phyloP scores from a whole-genome alignment of 2,113 vertebrate species.

The Rostratula benghalensis region DNA sequence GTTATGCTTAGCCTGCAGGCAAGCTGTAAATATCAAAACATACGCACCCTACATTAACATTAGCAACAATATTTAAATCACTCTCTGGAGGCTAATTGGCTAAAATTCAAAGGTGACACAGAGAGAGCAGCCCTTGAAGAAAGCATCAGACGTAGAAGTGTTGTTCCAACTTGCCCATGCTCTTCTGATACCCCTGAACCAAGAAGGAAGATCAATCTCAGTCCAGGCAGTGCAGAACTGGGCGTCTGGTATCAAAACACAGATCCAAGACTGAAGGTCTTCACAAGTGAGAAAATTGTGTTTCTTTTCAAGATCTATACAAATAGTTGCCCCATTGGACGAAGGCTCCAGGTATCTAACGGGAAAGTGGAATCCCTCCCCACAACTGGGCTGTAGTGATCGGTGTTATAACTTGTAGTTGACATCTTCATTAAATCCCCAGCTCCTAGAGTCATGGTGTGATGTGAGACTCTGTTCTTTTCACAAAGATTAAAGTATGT shows the following conservation, averaged over 20 bases:
- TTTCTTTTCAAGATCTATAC: background rate
- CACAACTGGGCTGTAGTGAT: background rate
- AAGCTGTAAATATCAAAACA: background rate
- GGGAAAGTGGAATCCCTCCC: background rate
- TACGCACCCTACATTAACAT: background rate
- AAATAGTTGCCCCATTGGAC: background rate
- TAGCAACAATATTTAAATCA: constrained; percentile 16
- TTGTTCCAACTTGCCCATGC: constrained; percentile 3
- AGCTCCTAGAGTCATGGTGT: background rate
- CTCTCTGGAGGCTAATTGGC: constrained; percentile 28
- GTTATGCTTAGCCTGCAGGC: background rate
- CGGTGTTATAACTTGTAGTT: background rate
- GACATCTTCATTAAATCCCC: background rate
- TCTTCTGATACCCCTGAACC: background rate
- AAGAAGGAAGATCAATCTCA: background rate
- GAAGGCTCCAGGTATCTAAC: background rate
- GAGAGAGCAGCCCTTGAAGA: constrained; percentile 15
- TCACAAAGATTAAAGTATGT: background rate
- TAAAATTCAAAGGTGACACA: constrained; percentile 30
- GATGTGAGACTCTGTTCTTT: background rate
- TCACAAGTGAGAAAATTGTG: background rate
- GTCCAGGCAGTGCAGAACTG: background rate
- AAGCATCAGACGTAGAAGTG: background rate
- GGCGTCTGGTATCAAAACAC: background rate
- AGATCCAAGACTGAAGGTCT: background rate